Evolutionary conservation across 1,140 invertebrate species (phyloP).

Genomic region (Macrotrachela quadricornifera): DNA sequence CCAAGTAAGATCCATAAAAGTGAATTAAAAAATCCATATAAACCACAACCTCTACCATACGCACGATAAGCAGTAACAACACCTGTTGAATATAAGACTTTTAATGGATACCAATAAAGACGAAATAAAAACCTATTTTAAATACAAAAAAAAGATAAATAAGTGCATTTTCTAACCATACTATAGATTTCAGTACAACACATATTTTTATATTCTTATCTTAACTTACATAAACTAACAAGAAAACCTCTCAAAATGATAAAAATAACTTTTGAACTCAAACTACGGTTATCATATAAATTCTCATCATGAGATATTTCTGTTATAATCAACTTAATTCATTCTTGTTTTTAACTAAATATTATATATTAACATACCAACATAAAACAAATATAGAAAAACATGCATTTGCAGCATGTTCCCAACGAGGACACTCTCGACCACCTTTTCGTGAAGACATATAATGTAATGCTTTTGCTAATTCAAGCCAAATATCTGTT

Average conservation of each 20-base stretch:
- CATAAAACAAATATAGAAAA: constrained; percentile 25
- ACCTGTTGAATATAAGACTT: constrained; percentile 21
- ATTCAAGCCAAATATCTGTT: constrained; percentile 29
- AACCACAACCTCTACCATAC: constrained; percentile 11
- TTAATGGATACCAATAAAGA: constrained; percentile 29
- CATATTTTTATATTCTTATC: too few relatives aligned
- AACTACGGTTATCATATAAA: too few relatives aligned
- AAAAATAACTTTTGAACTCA: too few relatives aligned
- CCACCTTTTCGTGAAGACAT: constrained; percentile 22
- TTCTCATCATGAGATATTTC: too few relatives aligned
- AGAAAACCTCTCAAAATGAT: too few relatives aligned
- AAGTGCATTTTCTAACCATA: too few relatives aligned
- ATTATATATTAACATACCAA: constrained; percentile 15
- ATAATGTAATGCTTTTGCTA: constrained; percentile 29
- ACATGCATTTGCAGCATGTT: constrained; percentile 20
- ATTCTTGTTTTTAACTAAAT: neutral
- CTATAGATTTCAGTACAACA: too few relatives aligned
- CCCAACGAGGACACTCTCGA: constrained; percentile 13
- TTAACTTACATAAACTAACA: too few relatives aligned
- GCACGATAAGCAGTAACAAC: constrained; percentile 13
- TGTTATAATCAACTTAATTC: neutral
- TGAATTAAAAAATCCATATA: constrained; percentile 20
- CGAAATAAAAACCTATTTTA: constrained; percentile 17
- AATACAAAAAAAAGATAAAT: neutral
- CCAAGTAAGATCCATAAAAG: constrained; percentile 22